Evolutionary conservation across 2,113 vertebrate species (phyloP).

Genomic region (Orycteropus afer): DNA sequence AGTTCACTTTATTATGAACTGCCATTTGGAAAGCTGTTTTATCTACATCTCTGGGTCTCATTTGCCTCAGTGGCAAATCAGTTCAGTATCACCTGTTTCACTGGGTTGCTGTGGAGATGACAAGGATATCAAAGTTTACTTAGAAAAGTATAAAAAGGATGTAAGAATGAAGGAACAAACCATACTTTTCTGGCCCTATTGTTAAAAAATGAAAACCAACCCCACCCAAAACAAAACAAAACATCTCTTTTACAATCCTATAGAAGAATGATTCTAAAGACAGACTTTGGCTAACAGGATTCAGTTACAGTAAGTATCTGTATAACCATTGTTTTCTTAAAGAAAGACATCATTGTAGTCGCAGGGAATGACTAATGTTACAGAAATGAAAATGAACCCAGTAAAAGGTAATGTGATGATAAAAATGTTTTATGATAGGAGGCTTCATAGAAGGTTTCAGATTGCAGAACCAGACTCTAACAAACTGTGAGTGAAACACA

Average conservation of each 20-base stretch:
- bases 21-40: background rate
- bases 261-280: background rate
- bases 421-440: background rate
- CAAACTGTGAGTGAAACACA: background rate
- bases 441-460: background rate
- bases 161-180: background rate
- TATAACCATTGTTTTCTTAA: conserved; percentile 4
- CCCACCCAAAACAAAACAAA: background rate
- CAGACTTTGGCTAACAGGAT: background rate
- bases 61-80: background rate
- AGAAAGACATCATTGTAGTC: background rate
- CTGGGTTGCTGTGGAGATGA: background rate
- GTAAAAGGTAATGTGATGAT: background rate
- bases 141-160: background rate
- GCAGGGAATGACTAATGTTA: background rate
- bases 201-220: background rate
- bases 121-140: background rate
- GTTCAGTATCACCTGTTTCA: background rate
- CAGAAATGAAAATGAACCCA: background rate
- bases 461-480: background rate
- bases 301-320: background rate
- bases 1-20: background rate
- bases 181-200: background rate
- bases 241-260: background rate
- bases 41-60: background rate